A percentile compares a stretch with the other conserved stretches of the same genome.
phyloP scores from a whole-genome alignment of 2,113 vertebrate genomes.

The Laticauda laticaudata region DNA sequence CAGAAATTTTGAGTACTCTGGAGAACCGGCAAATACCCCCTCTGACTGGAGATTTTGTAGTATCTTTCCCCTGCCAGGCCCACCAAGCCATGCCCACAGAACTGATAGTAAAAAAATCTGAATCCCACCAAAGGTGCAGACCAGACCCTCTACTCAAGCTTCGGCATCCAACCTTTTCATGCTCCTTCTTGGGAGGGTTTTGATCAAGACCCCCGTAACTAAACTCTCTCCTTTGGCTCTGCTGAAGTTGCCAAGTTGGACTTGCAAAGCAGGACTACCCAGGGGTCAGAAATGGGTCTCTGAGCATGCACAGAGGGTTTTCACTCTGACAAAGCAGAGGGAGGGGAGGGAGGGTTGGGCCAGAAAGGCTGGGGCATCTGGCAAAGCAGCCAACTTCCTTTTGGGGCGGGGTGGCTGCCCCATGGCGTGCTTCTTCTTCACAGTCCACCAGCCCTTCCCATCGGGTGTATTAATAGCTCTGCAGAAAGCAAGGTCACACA shows the following conservation, averaged over 20 bases:
- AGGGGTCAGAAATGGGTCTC: background rate
- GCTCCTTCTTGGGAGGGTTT: background rate
- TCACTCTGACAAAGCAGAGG: background rate
- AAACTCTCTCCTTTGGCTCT: background rate
- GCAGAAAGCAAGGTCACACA: constrained; percentile 44
- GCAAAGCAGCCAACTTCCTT: constrained; percentile 39
- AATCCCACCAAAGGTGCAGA: background rate
- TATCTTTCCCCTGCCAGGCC: too few species aligned
- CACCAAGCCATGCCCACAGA: too few species aligned
- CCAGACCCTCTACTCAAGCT: background rate
- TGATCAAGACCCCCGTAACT: background rate
- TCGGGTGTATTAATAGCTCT: constrained; percentile 78
- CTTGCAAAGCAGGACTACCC: background rate
- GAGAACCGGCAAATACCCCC: too few species aligned
- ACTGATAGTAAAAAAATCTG: too few species aligned
- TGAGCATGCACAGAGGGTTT: background rate
- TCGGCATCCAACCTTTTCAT: background rate
- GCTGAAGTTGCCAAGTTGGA: background rate
- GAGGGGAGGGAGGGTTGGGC: background rate
- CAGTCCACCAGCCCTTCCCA: constrained; percentile 54
- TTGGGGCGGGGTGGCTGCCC: constrained; percentile 8
- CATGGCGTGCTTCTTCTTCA: constrained; percentile 66
- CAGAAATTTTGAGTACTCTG: too few species aligned
- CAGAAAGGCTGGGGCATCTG: constrained; percentile 17
- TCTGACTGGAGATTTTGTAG: too few species aligned